Evolutionary conservation across 2,888 invertebrate species (phyloP), one percentile per base, ranked within the genome.

Genomic region (Byasa hedistus): DNA sequence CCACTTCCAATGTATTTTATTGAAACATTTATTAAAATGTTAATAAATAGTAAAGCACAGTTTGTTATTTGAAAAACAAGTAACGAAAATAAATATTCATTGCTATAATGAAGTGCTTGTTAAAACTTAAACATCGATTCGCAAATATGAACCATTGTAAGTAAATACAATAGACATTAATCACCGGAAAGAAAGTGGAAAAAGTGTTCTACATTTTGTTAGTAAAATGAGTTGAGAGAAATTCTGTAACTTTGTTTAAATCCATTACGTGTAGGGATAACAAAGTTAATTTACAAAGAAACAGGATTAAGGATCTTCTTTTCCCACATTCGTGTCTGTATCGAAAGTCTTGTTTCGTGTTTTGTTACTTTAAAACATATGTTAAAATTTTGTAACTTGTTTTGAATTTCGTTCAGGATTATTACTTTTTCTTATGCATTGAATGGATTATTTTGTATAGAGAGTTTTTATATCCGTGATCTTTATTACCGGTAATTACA

Each of bases 261-360:
- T 55, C 23, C 10, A 24, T 55, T 55, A 55, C 55, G 55, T 21
- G 24, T 22, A 4, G n/a, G 52, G 52, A 55, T 55, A 55, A 55
- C 55, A 55, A 55, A 55, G 55, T 55, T 24, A 55, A 55, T 55
- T 55, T 55, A 55, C 17, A 55, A 55, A 24, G 23, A 10, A 24
- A 21, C 3, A 55, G 55, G 24, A 24, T 55, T 24, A 55, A 55
- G 55, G 24, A 55, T 24, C 10, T 24, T 23, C 24, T 55, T 55
- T 55, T 24, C 55, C 4, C 24, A 24, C 24, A 55, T 55, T 24
- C 21, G 24, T 0, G 23, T 1, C 15, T 17, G 24, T 55, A 10
- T 17, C 15, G 23, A 55, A 55, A 55, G 17, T 55, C 23, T 55
- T 54, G n/a, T 22, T n/a, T n/a, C 4, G 52, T 23, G 8, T 52